Base-by-base conservation (phyloP, 2,888 invertebrate genomes). In the Neoaliturus tenellus region DNA sequence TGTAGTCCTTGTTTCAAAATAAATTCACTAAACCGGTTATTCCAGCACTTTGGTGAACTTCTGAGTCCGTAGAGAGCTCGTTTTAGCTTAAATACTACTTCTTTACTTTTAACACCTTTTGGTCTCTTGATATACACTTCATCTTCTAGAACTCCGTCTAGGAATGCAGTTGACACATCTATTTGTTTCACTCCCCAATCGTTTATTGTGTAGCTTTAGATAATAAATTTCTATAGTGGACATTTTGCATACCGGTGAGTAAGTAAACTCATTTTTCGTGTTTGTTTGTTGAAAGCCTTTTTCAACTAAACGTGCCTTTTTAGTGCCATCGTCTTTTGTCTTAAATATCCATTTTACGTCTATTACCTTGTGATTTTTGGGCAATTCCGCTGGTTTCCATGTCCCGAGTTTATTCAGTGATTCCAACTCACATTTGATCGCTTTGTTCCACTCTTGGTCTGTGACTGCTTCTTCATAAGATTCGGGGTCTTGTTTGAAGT, bases 261-360 rank as follows among this genome's bases (percentile, higher is more conserved):
- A 55, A 6, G 80, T 28, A 48, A 28, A 51, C 51, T 80, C 51
- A 80, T 48, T 31, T n/a, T 48, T 48, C 12, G 48, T 48, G 48
- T 14, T 41, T 62, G 82, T 41, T 55, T 82, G 62, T 58, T 83
- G 82, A 80, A 85, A 86, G 28, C 85, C 86, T 73, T 82, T 81
- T 23, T 85, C 83, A 25, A 86, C 85, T 6, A 86, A 80, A 39
- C 86, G 35, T 0, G 85, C 86, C 58, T 85, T 86, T 39, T 83
- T 82, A 6, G 81, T 58, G 4, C 82, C 83, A 41, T 86, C 84
- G 31, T 83, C 83, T 81, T 85, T 85, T 10, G 73, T 81, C 41
- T 71, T 69, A 73, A 84, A 86, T 20, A 85, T 80, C 85, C 86
- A 86, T 28, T 67, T 81, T 17, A 84, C 81, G 35, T 84, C 83